Evolutionary conservation across 2,797 vertebrate species (phyloP).

Genomic region (Lepilemur septentrionalis): DNA sequence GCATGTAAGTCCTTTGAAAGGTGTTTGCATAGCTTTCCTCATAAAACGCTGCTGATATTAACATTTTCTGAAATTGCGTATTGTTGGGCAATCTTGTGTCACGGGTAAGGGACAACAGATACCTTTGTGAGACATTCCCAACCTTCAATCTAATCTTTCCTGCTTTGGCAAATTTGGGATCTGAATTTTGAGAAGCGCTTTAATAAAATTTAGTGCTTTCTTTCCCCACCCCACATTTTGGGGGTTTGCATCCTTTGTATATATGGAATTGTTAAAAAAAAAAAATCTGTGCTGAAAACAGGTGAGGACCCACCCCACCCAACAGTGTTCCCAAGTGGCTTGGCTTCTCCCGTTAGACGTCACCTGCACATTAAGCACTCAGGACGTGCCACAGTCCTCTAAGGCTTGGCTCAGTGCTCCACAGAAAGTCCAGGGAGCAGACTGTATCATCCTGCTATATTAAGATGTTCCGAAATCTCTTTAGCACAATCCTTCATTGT

Average conservation of each 20-base stretch:
- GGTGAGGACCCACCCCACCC: not conserved
- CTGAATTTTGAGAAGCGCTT: not conserved
- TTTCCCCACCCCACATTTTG: not conserved
- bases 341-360: not conserved
- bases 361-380: not conserved
- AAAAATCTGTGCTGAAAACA: not conserved
- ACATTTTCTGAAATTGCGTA: not conserved
- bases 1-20: not conserved
- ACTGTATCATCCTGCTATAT: not conserved
- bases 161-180: constrained; percentile 19
- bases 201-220: not conserved
- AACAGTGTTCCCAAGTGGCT: not conserved
- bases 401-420: not conserved
- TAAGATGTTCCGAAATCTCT: constrained; percentile 9
- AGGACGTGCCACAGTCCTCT: not conserved
- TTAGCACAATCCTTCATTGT: not conserved
- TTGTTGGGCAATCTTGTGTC: no score
- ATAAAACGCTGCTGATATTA: not conserved
- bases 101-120: not conserved
- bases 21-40: not conserved
- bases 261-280: not conserved
- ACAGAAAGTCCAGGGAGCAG: not conserved
- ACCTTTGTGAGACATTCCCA: not conserved
- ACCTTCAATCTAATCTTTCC: not conserved
- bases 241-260: not conserved